These are phyloP conservation scores for Dynastes tityus DNA, from an alignment of 2,888 invertebrate species.

Conservation along the genomic window DNA sequence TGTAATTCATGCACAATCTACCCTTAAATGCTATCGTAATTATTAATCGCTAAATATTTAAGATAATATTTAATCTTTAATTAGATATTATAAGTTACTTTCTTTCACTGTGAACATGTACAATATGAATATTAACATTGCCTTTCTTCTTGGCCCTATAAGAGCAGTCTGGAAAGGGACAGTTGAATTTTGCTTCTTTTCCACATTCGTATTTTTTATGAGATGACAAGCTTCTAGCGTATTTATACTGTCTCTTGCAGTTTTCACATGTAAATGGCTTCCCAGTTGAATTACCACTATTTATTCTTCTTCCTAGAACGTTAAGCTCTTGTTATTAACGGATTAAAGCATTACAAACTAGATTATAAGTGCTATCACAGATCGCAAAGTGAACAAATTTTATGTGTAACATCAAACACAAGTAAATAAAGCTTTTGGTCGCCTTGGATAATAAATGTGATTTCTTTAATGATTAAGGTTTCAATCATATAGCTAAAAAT, in stretches of 20 bases:
- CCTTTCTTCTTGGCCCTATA: constrained; percentile 53
- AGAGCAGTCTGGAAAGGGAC: constrained; percentile 50
- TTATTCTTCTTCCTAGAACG: constrained; percentile 27
- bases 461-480: too few relatives aligned
- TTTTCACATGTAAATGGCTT: constrained; percentile 41
- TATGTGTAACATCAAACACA: too few relatives aligned
- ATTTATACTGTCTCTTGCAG: constrained; percentile 52
- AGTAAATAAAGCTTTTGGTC: too few relatives aligned
- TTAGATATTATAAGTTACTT: background rate
- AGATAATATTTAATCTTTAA: background rate
- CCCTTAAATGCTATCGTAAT: background rate
- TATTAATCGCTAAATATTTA: constrained; percentile 10
- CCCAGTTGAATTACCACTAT: background rate
- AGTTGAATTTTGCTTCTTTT: constrained; percentile 60
- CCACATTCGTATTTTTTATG: constrained; percentile 66
- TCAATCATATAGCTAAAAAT: too few relatives aligned
- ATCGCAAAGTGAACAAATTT: too few relatives aligned
- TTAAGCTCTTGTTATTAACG: background rate
- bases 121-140: constrained; percentile 28
- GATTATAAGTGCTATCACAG: too few relatives aligned
- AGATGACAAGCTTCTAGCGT: constrained; percentile 42
- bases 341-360: too few relatives aligned
- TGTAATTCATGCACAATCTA: constrained; percentile 37
- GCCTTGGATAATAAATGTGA: too few relatives aligned
- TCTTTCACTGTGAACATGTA: constrained; percentile 22